Percentiles rank a stretch among this genome's conserved stretches.
Evolutionary conservation across 2,888 invertebrate genomes (phyloP).

Genomic region (Acrobasis repandana): DNA sequence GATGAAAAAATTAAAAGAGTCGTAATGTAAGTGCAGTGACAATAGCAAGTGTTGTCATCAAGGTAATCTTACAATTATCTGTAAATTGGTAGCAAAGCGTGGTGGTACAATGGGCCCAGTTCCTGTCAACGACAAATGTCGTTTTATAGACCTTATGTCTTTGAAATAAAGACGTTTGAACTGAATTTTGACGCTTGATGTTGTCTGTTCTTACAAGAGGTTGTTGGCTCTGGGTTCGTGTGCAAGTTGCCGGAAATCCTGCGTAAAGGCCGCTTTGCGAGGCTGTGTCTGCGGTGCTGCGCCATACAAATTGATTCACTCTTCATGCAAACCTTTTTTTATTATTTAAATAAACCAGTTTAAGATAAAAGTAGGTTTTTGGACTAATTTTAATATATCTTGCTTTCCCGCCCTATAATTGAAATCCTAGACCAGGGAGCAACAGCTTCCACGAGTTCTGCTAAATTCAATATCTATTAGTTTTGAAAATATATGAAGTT

Average conservation of each 20-base stretch:
- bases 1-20: slow-evolving; percentile 5
- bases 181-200: too few species aligned
- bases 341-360: neutral
- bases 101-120: slow-evolving; percentile 6
- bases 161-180: too few species aligned
- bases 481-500: too few species aligned
- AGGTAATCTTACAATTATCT: slow-evolving; percentile 20
- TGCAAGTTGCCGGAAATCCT: slow-evolving; percentile 77
- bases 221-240: slow-evolving; percentile 56
- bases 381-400: neutral
- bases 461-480: too few species aligned
- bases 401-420: too few species aligned
- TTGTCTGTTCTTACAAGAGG: slow-evolving; percentile 30
- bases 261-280: slow-evolving; percentile 65
- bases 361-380: neutral
- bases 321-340: neutral
- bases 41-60: slow-evolving; percentile 16
- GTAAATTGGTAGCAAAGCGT: slow-evolving; percentile 39
- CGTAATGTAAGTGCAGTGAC: slow-evolving; percentile 4
- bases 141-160: too few species aligned
- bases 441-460: too few species aligned
- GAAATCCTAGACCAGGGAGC: too few species aligned
- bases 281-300: slow-evolving; percentile 45
- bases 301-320: neutral
- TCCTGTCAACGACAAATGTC: too few species aligned